These are phyloP conservation scores for Carcina quercana DNA, from an alignment of 2,888 invertebrate genomes.

Conservation along the genomic window DNA sequence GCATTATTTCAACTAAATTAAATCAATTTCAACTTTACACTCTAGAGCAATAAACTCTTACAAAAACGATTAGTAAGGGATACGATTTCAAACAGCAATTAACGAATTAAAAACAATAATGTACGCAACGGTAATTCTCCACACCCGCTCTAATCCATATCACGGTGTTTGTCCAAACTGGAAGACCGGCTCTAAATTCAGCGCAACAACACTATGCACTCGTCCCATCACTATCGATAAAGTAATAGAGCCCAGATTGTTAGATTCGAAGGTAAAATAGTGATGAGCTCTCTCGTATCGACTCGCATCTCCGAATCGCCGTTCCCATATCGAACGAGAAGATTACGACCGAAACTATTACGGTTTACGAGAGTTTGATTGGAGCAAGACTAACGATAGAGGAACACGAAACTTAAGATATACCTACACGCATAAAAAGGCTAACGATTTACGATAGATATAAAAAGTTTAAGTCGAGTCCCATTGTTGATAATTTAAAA, in stretches of 20 bases:
- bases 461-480: conserved; percentile 49
- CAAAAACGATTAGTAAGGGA: no score
- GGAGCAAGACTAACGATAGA: conserved; percentile 57
- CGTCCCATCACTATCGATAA: background rate
- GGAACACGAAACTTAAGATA: conserved; percentile 51
- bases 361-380: conserved; percentile 65
- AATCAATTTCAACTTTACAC: no score
- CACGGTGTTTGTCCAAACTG: conserved; percentile 54
- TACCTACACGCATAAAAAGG: conserved; percentile 43
- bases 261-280: conserved; percentile 12
- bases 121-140: conserved; percentile 40
- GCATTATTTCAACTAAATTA: no score
- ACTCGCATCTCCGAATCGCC: conserved; percentile 43
- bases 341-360: conserved; percentile 59
- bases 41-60: no score
- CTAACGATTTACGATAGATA: conserved; percentile 56
- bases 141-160: conserved; percentile 48
- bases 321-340: conserved; percentile 64
- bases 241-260: conserved; percentile 4
- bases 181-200: conserved; percentile 30
- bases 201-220: conserved; percentile 5
- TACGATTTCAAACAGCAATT: no score
- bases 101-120: conserved; percentile 40
- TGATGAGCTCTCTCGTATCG: conserved; percentile 36
- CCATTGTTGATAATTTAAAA: conserved; percentile 53